Evolutionary conservation across 2,113 vertebrate genomes (phyloP).

Genomic region (Ceuthmochares aereus): DNA sequence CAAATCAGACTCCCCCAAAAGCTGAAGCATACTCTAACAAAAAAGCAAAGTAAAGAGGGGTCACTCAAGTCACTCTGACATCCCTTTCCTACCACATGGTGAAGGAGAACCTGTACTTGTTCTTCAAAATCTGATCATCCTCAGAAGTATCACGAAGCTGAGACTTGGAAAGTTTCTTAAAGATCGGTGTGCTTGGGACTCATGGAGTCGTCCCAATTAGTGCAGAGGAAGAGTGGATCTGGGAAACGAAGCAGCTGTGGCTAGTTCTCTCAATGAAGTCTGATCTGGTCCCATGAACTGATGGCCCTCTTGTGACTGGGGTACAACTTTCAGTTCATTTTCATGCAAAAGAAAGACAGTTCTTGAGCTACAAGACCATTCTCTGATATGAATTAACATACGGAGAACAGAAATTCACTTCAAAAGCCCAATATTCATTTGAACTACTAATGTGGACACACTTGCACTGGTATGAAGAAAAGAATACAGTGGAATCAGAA

Average conservation of each 20-base stretch:
- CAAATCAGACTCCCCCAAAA: background rate
- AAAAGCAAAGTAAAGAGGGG: background rate
- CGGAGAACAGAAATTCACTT: background rate
- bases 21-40: background rate
- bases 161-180: background rate
- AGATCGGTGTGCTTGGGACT: background rate
- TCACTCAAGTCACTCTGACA: background rate
- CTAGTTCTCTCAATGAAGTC: background rate
- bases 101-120: background rate
- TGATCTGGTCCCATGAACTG: background rate
- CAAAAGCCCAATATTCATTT: background rate
- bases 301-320: background rate
- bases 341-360: background rate
- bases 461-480: background rate
- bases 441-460: rapidly evolving
- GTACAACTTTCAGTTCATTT: background rate
- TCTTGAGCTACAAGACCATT: background rate
- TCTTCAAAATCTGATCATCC: background rate
- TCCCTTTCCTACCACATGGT: background rate
- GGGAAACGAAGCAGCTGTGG: background rate
- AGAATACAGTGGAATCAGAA: background rate
- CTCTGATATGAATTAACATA: background rate
- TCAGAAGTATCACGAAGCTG: background rate
- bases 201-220: rapidly evolving
- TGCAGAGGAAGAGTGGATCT: background rate